These are phyloP conservation scores for Gallinago undulata DNA, from an alignment of 2,113 vertebrate genomes.

Conservation along the genomic window DNA sequence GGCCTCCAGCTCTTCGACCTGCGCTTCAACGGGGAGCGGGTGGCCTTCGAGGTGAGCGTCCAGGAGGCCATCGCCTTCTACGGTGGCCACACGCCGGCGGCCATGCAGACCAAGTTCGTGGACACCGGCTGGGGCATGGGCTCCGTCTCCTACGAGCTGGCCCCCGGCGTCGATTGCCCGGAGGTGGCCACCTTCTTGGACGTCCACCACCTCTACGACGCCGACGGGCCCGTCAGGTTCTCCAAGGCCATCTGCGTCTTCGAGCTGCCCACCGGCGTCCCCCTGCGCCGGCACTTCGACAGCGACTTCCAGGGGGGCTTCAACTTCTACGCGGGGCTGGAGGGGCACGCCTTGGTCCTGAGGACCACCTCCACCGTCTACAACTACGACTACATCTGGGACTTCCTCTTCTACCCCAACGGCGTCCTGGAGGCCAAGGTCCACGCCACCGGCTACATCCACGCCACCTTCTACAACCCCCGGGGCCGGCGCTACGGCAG, in stretches of 20 bases:
- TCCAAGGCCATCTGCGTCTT: conserved; percentile 84
- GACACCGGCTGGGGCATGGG: conserved; percentile 91
- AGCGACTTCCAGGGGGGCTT: conserved; percentile 80
- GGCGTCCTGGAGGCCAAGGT: conserved; percentile 89
- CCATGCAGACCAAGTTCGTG: conserved; percentile 92
- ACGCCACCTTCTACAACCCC: conserved; percentile 86
- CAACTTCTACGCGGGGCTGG: conserved; percentile 85
- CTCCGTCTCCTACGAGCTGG: conserved; percentile 79
- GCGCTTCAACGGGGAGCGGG: conserved; percentile 80
- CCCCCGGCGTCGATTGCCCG: conserved; percentile 87
- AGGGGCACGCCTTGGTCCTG: conserved; percentile 84
- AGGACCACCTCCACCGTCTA: conserved; percentile 89
- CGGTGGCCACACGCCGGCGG: conserved; percentile 82
- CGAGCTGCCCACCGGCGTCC: conserved; percentile 85
- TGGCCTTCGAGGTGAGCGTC: conserved; percentile 90
- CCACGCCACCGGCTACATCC: conserved; percentile 88
- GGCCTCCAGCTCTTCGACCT: conserved; percentile 89
- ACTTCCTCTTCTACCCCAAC: conserved; percentile 88
- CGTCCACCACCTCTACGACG: conserved; percentile 82
- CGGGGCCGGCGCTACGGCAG: conserved; percentile 81
- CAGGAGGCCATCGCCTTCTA: conserved; percentile 91
- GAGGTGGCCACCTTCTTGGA: conserved; percentile 84
- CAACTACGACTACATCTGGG: conserved; percentile 97
- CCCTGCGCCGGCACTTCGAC: conserved; percentile 87
- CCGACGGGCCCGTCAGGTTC: conserved; percentile 77